A percentile compares a stretch with the other conserved stretches of the same genome.
Evolutionary conservation across 2,888 invertebrate genomes (phyloP).

Genomic region (Leucania comma): DNA sequence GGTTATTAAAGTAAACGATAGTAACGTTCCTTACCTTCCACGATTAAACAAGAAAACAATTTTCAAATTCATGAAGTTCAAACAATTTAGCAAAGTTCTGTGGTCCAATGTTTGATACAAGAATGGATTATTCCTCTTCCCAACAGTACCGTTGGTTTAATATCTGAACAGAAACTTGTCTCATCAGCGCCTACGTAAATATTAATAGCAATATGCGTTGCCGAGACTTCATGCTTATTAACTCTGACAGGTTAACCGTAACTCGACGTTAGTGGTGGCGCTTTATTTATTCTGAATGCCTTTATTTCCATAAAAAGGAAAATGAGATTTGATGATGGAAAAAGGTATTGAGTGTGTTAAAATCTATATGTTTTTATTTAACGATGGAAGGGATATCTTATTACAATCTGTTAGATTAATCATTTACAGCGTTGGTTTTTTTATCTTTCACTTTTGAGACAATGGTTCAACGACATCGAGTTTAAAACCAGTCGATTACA

Average conservation of each 20-base stretch:
- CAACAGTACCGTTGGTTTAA: slow-evolving; percentile 32
- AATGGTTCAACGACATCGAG: too few species aligned
- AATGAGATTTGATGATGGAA: neutral
- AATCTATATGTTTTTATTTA: neutral
- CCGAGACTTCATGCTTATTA: slow-evolving; percentile 27
- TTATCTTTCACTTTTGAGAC: too few species aligned
- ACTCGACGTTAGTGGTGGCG: slow-evolving; percentile 21
- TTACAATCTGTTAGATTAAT: too few species aligned
- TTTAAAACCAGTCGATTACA: too few species aligned
- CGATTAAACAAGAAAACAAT: too few species aligned
- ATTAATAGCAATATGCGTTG: slow-evolving; percentile 53
- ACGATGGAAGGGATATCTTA: too few species aligned
- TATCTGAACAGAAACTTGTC: slow-evolving; percentile 47
- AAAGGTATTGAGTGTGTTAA: neutral
- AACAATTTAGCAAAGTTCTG: slow-evolving; percentile 25
- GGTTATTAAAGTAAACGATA: too few species aligned
- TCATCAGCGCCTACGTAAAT: slow-evolving; percentile 56
- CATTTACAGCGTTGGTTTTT: too few species aligned
- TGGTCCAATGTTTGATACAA: slow-evolving; percentile 32
- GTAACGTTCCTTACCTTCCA: neutral
- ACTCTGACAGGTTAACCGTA: slow-evolving; percentile 47
- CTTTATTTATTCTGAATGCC: slow-evolving; percentile 10
- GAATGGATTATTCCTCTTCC: slow-evolving; percentile 25
- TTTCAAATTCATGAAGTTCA: neutral
- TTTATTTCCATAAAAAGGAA: neutral